Percentiles rank a stretch among this genome's conserved stretches.
These are phyloP conservation scores for Tetanocera ferruginea DNA, from an alignment of 2,888 invertebrate genomes.

Conservation along the genomic window DNA sequence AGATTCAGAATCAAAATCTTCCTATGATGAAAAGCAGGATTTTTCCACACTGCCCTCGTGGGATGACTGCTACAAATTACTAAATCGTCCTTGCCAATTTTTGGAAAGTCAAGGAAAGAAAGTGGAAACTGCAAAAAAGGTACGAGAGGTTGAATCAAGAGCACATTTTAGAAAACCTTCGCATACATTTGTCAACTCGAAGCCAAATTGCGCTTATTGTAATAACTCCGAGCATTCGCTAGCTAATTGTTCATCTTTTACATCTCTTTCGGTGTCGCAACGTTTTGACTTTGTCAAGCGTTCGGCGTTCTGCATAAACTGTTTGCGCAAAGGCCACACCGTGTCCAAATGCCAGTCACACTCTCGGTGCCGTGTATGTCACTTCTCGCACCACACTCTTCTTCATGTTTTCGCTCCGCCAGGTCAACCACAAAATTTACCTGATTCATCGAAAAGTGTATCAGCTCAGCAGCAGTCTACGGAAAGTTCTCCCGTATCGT, in stretches of 20 bases:
- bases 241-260: conserved; percentile 21
- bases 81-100: conserved; percentile 2
- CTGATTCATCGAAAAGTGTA: too few species aligned
- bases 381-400: conserved; percentile 11
- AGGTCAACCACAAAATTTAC: not conserved
- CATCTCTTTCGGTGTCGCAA: conserved; percentile 16
- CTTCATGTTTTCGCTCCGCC: conserved; percentile 23
- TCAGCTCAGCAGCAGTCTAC: not conserved
- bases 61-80: not conserved
- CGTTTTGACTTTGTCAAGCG: too few species aligned
- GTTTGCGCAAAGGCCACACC: too few species aligned
- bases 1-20: not conserved
- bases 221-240: conserved; percentile 1
- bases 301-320: too few species aligned
- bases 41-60: not conserved
- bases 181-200: not conserved
- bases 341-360: too few species aligned
- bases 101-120: not conserved
- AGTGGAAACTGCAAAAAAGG: too few species aligned
- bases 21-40: not conserved
- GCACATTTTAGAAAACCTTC: not conserved
- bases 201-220: conserved; percentile 16
- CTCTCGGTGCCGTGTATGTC: too few species aligned
- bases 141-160: not conserved
- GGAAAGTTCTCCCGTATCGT: not conserved